A percentile compares a stretch with the other conserved stretches of the same genome.
Conservation (phyloP, 2,113 vertebrate species). For the Ammospiza nelsoni region DNA sequence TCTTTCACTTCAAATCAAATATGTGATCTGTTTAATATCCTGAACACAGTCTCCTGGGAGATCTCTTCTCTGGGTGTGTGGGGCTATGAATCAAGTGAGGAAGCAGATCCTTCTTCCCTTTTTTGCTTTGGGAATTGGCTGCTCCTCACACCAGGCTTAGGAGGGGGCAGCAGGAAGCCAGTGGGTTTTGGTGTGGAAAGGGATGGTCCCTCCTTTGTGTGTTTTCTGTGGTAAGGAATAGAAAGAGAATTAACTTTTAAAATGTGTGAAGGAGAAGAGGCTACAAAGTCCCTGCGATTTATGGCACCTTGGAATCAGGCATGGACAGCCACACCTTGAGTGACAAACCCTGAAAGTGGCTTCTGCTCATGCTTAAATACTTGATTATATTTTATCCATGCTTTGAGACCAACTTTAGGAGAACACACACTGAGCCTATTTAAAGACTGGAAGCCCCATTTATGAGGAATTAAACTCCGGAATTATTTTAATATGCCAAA, state of each 20-base stretch:
- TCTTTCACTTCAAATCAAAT: conserved; percentile 44
- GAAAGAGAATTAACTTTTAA: not conserved
- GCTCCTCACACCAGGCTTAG: not conserved
- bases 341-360: not conserved
- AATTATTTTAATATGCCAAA: not conserved
- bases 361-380: not conserved
- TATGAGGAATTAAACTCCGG: conserved; percentile 5
- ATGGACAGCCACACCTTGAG: rapidly evolving
- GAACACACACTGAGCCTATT: not conserved
- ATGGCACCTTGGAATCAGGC: not conserved
- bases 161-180: not conserved
- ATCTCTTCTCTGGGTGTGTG: not conserved
- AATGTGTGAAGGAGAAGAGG: not conserved
- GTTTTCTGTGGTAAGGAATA: not conserved
- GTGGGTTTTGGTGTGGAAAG: not conserved
- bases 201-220: not conserved
- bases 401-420: not conserved
- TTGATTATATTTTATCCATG: not conserved
- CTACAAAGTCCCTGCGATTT: not conserved
- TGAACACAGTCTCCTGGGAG: not conserved
- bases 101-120: not conserved
- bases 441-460: not conserved
- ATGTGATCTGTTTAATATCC: conserved; percentile 32
- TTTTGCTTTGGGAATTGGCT: rapidly evolving
- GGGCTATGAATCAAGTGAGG: not conserved